Evolutionary conservation across 2,113 vertebrate genomes (phyloP), one percentile per base, ranked within the genome.

Genomic region (Platysteira castanea): DNA sequence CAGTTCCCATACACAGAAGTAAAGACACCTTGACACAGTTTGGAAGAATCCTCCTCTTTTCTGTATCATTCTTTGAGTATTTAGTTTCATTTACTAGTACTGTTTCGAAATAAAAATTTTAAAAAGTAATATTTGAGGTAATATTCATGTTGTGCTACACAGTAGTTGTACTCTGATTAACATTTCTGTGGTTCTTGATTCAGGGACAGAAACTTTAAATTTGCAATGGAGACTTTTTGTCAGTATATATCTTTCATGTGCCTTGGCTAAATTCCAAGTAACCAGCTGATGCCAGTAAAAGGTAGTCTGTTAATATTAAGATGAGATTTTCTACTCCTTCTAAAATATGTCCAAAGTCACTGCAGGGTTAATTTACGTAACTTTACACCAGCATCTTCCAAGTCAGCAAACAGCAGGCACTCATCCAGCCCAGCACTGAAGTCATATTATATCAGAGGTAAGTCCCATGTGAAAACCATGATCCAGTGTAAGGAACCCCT

Each of bases 351-450:
- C 33, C 19, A 22, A 67, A 75, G 22, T 39, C 49, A 50, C 31
- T 10, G 15, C 10, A 73, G 63, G 54, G 9, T 60, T 61, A 18
- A 30, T 24, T 20, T 22, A n/a, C 17, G 7, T 65, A 75, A 63
- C 13, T 53, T 86, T 16, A 46, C 9, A n/a, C 3, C 37, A 84
- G 35, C 60, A 33, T 8, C 47, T 59, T 81, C 23, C 17, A 76
- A 50, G 37, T 16, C 50, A 70, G 31, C 24, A 60, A 52, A 68
- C 0, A 2, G 13, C 0, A 6, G 15, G 22, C 21, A 49, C 1
- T 0, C 4, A 22, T n/a, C 1, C 2, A 65, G 31, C 13, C 8
- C 27, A 31, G 44, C 11, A 20, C 20, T 37, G 22, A 67, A 54
- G 15, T 31, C n/a, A 35, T 24, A 11, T 24, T 37, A 16, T 9